Percentiles rank a stretch among this genome's conserved stretches.
These are phyloP conservation scores for Trichonephila inaurata DNA, from an alignment of 1,140 invertebrate species.

Conservation along the genomic window DNA sequence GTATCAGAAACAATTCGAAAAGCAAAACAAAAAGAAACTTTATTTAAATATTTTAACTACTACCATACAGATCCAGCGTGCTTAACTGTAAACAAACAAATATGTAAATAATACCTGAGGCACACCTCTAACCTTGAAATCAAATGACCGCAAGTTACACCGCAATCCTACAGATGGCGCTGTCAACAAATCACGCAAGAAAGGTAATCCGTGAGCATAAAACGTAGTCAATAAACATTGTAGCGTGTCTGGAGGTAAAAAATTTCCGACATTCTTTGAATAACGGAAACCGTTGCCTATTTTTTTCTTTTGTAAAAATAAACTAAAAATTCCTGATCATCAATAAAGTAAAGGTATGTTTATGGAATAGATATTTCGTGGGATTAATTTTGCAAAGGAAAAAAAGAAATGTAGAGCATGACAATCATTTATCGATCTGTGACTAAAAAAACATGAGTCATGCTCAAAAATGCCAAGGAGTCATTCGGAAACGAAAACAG, in stretches of 20 bases:
- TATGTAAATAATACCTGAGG: constrained; percentile 33
- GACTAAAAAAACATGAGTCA: constrained; percentile 32
- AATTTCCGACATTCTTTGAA: not conserved
- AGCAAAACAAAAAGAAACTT: too few species aligned
- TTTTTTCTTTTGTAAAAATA: not conserved
- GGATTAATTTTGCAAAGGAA: not conserved
- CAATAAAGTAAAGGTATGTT: not conserved
- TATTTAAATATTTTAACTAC: too few species aligned
- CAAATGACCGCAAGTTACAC: constrained; percentile 61
- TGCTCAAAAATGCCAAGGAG: not conserved
- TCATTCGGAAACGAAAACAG: not conserved
- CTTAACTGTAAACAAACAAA: constrained; percentile 38
- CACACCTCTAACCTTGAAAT: constrained; percentile 58
- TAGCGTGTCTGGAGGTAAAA: constrained; percentile 31
- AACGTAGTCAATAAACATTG: constrained; percentile 59
- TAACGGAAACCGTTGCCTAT: not conserved
- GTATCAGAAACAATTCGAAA: too few species aligned
- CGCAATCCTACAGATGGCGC: constrained; percentile 31
- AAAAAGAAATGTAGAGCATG: not conserved
- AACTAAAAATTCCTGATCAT: not conserved
- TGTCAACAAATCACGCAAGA: constrained; percentile 35
- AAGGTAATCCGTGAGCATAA: not conserved
- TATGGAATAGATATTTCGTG: not conserved
- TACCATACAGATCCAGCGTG: not conserved
- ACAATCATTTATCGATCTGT: not conserved